A percentile compares a stretch with the other conserved stretches of the same genome.
These are phyloP conservation scores for Pleuronectes platessa DNA, from an alignment of 2,113 vertebrate genomes.

Conservation along the genomic window DNA sequence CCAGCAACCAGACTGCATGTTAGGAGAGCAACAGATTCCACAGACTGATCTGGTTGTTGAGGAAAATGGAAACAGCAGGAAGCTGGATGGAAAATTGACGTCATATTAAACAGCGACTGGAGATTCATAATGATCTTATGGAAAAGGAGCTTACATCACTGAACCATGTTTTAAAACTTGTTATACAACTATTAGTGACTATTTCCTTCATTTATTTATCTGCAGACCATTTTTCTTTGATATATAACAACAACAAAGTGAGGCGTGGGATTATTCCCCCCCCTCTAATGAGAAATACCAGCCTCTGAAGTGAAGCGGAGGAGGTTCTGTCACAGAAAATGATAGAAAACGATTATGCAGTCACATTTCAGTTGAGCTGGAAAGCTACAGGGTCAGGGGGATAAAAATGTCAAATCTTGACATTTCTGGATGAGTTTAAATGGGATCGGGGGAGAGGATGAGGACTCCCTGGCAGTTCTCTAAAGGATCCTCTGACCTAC, in stretches of 20 bases:
- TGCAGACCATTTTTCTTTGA: background rate
- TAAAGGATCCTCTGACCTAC: conserved; percentile 41
- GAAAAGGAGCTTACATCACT: background rate
- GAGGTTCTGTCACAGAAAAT: conserved; percentile 36
- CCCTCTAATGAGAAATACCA: conserved; percentile 13
- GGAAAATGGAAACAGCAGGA: conserved; percentile 15
- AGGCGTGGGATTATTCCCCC: background rate
- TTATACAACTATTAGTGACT: background rate
- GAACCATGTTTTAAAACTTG: background rate
- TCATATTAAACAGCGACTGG: background rate
- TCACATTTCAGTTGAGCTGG: conserved; percentile 43
- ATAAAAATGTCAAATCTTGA: conserved; percentile 55
- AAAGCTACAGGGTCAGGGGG: conserved; percentile 54
- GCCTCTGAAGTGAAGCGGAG: conserved; percentile 19
- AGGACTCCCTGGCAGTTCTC: conserved; percentile 36
- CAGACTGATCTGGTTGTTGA: background rate
- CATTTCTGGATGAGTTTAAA: conserved; percentile 31
- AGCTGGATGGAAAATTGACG: background rate
- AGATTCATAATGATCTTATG: background rate
- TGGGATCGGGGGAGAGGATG: conserved; percentile 19
- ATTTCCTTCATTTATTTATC: background rate
- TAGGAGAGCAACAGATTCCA: background rate
- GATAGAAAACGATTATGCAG: conserved; percentile 42
- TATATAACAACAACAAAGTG: background rate
- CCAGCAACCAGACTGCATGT: background rate